A percentile compares a stretch with the other conserved stretches of the same genome.
Conservation (phyloP, 2,888 invertebrate species). For the Holacanthella duospinosa region DNA sequence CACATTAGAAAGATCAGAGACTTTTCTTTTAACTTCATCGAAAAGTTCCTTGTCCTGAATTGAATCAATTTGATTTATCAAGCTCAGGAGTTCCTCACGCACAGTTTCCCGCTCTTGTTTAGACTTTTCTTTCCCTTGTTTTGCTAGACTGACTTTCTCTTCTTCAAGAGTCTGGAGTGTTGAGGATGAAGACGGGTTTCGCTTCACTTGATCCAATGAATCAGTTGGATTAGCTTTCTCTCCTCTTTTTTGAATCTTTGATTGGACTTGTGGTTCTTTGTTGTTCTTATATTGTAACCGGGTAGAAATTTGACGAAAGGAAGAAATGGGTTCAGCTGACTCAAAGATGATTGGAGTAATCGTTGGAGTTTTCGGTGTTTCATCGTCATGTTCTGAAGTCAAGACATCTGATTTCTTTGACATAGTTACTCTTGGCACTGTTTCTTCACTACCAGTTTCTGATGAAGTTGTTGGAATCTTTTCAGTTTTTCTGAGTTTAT, state of each 20-base stretch:
- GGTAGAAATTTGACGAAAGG: background rate
- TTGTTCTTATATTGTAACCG: background rate
- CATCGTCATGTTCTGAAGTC: background rate
- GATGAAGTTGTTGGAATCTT: background rate
- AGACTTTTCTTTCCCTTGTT: background rate
- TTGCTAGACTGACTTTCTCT: background rate
- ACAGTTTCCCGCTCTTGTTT: background rate
- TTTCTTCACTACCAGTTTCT: background rate
- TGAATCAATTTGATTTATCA: background rate
- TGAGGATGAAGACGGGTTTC: background rate
- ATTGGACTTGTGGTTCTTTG: too few relatives aligned
- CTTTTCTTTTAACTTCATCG: conserved; percentile 2
- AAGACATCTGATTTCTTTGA: background rate
- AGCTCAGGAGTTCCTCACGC: background rate
- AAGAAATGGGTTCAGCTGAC: background rate
- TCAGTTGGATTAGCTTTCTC: background rate
- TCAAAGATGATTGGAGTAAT: background rate
- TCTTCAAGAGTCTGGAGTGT: background rate
- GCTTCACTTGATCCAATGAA: too few relatives aligned
- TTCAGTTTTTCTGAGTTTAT: background rate
- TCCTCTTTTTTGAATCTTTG: background rate
- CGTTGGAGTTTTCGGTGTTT: background rate
- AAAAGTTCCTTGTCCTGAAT: background rate
- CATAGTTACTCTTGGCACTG: background rate
- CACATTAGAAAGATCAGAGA: background rate